Percentiles rank a stretch among this genome's conserved stretches.
These are phyloP conservation scores for Melanotaenia pygmaea DNA, from an alignment of 2,797 vertebrate genomes.

Conservation along the genomic window DNA sequence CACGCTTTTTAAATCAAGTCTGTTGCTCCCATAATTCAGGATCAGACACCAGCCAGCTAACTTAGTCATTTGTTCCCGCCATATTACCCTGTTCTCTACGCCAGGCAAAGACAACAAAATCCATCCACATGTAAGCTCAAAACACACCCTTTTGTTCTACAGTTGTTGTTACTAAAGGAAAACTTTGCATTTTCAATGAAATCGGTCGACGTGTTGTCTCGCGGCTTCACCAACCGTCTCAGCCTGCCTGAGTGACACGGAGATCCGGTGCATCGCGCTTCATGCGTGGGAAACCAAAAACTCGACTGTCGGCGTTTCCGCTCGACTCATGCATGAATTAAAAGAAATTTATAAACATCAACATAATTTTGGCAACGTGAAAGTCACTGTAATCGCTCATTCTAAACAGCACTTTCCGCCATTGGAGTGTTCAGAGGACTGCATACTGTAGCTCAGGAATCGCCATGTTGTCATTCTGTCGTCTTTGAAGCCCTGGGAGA, in stretches of 20 bases:
- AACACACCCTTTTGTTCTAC: background rate
- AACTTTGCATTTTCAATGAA: slow-evolving; percentile 2
- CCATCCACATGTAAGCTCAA: background rate
- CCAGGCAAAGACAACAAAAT: slow-evolving; percentile 43
- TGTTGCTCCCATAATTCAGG: slow-evolving; percentile 14
- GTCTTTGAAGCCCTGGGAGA: slow-evolving; percentile 84
- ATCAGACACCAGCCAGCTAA: slow-evolving; percentile 53
- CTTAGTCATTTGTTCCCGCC: slow-evolving; percentile 80
- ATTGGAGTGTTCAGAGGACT: slow-evolving; percentile 68
- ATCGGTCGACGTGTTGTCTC: background rate
- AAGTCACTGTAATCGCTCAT: slow-evolving; percentile 25
- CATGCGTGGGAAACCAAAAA: slow-evolving; percentile 67
- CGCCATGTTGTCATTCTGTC: slow-evolving; percentile 89
- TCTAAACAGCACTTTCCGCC: slow-evolving; percentile 47
- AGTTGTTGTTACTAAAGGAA: background rate
- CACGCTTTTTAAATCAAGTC: slow-evolving; percentile 35
- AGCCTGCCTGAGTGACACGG: slow-evolving; percentile 60
- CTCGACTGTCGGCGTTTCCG: slow-evolving; percentile 61
- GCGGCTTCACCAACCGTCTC: slow-evolving; percentile 31
- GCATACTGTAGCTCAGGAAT: slow-evolving; percentile 80
- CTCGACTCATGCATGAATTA: slow-evolving; percentile 59
- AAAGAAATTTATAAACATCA: slow-evolving; percentile 44
- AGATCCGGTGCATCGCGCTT: slow-evolving; percentile 67
- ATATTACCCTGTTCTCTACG: slow-evolving; percentile 71
- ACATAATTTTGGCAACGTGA: slow-evolving; percentile 30